These are phyloP conservation scores for Parasteatoda lunata DNA, from an alignment of 2,888 invertebrate species.

Conservation along the genomic window DNA sequence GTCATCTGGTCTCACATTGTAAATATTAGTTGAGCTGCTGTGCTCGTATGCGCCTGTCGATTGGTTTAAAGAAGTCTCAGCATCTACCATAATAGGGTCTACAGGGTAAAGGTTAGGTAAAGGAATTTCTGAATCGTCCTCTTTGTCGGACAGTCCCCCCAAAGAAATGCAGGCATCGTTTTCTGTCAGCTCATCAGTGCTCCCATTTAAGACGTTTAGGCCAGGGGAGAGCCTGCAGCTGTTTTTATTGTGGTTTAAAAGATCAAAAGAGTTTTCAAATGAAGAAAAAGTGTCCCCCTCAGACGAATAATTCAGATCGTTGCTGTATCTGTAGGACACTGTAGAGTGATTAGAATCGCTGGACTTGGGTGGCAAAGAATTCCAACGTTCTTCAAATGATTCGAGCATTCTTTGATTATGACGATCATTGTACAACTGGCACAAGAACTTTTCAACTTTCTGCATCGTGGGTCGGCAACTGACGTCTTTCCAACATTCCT, in stretches of 20 bases:
- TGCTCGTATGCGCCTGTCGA: no score
- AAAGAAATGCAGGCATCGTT: conserved; percentile 16
- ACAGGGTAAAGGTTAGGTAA: neutral
- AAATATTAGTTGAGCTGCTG: no score
- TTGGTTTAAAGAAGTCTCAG: no score
- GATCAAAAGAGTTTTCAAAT: conserved; percentile 48
- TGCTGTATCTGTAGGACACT: neutral
- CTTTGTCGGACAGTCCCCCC: neutral
- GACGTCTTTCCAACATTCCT: conserved; percentile 80
- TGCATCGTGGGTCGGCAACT: conserved; percentile 76
- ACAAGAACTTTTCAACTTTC: conserved; percentile 77
- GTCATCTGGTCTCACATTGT: no score
- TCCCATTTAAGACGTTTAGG: conserved; percentile 81
- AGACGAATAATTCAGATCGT: conserved; percentile 15
- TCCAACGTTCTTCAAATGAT: conserved; percentile 85
- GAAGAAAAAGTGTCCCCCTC: conserved; percentile 60
- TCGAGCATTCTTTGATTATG: conserved; percentile 71
- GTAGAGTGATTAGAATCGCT: conserved; percentile 19
- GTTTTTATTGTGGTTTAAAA: conserved; percentile 63
- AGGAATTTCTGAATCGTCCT: neutral
- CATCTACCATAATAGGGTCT: no score
- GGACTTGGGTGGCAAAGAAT: conserved; percentile 73
- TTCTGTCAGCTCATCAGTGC: conserved; percentile 78
- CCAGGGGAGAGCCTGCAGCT: conserved; percentile 73
- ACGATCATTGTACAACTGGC: conserved; percentile 73